Conservation (phyloP, 2,888 invertebrate genomes). For the Pyrocoelia pectoralis region DNA sequence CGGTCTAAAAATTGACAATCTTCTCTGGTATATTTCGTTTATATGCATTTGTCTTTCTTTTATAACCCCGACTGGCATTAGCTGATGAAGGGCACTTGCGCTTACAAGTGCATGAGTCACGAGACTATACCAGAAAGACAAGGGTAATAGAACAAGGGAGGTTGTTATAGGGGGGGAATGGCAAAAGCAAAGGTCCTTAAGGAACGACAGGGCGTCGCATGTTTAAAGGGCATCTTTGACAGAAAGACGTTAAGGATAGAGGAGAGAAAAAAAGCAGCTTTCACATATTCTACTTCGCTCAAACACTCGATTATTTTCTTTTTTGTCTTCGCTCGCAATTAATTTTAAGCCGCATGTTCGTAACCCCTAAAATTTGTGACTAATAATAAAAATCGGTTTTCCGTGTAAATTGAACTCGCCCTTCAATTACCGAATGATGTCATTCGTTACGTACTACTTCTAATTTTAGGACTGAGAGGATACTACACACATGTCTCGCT, state of each 20-base stretch:
- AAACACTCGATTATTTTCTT: conserved; percentile 9
- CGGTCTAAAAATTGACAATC: neutral
- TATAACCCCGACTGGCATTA: conserved; percentile 9
- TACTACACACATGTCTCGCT: no score
- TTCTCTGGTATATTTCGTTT: no score
- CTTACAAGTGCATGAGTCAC: conserved; percentile 27
- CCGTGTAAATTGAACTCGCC: neutral
- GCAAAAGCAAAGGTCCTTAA: conserved; percentile 12
- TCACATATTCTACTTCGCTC: neutral
- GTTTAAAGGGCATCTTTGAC: conserved; percentile 28
- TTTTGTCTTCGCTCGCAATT: conserved; percentile 16
- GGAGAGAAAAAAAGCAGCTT: conserved; percentile 3
- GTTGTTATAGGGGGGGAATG: conserved; percentile 16
- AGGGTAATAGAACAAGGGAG: conserved; percentile 14
- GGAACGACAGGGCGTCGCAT: conserved; percentile 21
- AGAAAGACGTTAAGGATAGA: conserved; percentile 18
- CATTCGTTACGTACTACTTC: neutral
- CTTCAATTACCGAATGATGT: neutral
- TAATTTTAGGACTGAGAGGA: no score
- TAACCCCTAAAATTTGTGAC: neutral
- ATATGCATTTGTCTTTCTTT: neutral
- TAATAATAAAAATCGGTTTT: neutral
- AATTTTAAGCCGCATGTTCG: neutral
- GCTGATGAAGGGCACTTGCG: conserved; percentile 29
- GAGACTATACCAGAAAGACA: conserved; percentile 15